Evolutionary conservation across 2,888 invertebrate species (phyloP), one percentile per base, ranked within the genome.

Genomic region (Drosophila tripunctata): DNA sequence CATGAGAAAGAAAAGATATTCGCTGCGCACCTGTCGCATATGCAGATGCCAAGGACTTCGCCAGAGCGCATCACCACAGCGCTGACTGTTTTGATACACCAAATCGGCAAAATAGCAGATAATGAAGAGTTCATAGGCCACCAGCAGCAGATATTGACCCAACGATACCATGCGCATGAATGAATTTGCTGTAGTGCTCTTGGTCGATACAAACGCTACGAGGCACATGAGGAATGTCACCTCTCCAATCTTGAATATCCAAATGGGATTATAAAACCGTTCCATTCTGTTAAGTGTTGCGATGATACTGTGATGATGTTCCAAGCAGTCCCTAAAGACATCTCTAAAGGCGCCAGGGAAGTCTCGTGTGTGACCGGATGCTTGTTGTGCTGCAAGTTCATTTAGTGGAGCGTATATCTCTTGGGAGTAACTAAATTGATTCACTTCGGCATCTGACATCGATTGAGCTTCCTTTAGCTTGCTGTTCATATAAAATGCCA

Each of bases 161-260:
- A 89, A 40, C 0, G 88, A 88, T 1, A 89, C 54, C 56, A 81
- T 75, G 21, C 86, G 77, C 70, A 89, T 77, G n/a, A 88, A 76
- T 0, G 88, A 87, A 43, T 80, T 80, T n/a, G 75, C 84, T 1
- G 77, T 60, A 1, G 88, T 84, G 41, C 87, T 91, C 65, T 90
- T 90, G 1, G 89, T 89, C 4, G 84, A 83, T 1, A 88, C 87
- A 60, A 90, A 91, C 4, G 90, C 85, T 27, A 90, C 79, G 33
- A 90, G 76, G 45, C 91, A 91, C 58, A 89, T 77, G 2, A 90
- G 76, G 10, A 90, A 77, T 0, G 88, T 89, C 0, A 89, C 86
- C 50, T 90, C 85, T 1, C 87, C 74, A 8, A 88, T 84, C 74
- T 91, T 91, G 0, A 89, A 67, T 19, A 91, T 73, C 75, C 90